A percentile compares a stretch with the other conserved stretches of the same genome.
Evolutionary conservation across 2,797 vertebrate species (phyloP).

Genomic region (Catamblyrhynchus diadema): DNA sequence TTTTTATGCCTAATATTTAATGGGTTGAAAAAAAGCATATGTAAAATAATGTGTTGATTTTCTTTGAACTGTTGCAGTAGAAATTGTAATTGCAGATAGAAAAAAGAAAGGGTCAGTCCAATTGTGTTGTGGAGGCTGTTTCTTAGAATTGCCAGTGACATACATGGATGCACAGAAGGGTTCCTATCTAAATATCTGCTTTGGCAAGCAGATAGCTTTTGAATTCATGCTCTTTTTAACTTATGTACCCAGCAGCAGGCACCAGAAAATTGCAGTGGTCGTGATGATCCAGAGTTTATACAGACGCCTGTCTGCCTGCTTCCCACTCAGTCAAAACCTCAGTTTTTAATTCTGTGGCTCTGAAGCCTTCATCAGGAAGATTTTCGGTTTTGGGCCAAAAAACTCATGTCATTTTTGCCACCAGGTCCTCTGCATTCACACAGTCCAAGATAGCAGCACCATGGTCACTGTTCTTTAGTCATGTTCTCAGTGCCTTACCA

Average conservation of each 20-base stretch:
- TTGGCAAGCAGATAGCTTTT: background rate
- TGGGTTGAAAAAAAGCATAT: background rate
- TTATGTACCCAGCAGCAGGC: background rate
- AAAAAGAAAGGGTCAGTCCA: background rate
- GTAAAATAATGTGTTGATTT: background rate
- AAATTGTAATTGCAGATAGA: background rate
- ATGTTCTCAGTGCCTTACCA: background rate
- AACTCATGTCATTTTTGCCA: background rate
- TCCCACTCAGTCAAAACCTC: background rate
- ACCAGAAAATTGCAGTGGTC: background rate
- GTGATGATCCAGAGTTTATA: background rate
- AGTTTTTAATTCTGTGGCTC: background rate
- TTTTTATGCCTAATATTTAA: background rate
- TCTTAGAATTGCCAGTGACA: background rate
- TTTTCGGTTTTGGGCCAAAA: background rate
- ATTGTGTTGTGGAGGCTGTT: background rate
- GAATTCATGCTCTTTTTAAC: background rate
- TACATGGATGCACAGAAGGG: background rate
- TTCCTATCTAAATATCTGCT: background rate
- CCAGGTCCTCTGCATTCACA: background rate
- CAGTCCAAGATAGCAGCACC: background rate
- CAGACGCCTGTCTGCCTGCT: background rate
- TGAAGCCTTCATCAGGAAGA: background rate
- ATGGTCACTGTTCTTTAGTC: background rate
- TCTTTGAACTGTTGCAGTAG: background rate